Evolutionary conservation across 2,113 vertebrate species (phyloP), one percentile per base, ranked within the genome.

Genomic region (Ornithorhynchus anatinus): DNA sequence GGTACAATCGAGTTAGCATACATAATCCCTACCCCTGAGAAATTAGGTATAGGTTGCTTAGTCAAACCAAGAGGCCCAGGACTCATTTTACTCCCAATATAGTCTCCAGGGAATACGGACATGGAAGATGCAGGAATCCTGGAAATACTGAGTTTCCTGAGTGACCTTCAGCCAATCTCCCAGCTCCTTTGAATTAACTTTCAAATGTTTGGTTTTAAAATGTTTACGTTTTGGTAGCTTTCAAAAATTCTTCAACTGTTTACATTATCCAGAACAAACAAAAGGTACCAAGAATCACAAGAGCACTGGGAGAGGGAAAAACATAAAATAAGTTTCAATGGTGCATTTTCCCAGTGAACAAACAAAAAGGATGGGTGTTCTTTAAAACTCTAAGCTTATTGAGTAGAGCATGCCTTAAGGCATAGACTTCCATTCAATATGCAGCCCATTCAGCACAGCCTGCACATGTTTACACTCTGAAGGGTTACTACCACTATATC

Each of bases 381-480:
- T 7, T 54, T 17, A 38, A 72, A 77, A 31, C 31, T 19, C 39
- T 10, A 19, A 10, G 10, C n/a, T n/a, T n/a, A n/a, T n/a, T n/a
- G n/a, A n/a, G n/a, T n/a, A n/a, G n/a, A n/a, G n/a, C n/a, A n/a
- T n/a, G n/a, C n/a, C n/a, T n/a, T n/a, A n/a, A n/a, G n/a, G n/a
- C 54, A 16, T 48, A 14, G 43, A 62, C 58, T 14, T 44, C 59
- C 13, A 54, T 63, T 61, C 14, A 57, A 10, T 31, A 37, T 29
- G 42, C 29, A 76, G 29, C 20, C 60, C 15, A 50, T 19, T 50
- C 8, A 61, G 14, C 39, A 60, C 5, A 66, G 25, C 33, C 71
- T 59, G 11, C 58, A 67, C 76, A 71, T 40, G 47, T 53, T 40
- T 45, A 43, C 62, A 80, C 42, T 50, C 17, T 70, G 47, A 62